These are phyloP conservation scores for Eilema griseolum DNA, from an alignment of 2,888 invertebrate genomes.

Conservation along the genomic window DNA sequence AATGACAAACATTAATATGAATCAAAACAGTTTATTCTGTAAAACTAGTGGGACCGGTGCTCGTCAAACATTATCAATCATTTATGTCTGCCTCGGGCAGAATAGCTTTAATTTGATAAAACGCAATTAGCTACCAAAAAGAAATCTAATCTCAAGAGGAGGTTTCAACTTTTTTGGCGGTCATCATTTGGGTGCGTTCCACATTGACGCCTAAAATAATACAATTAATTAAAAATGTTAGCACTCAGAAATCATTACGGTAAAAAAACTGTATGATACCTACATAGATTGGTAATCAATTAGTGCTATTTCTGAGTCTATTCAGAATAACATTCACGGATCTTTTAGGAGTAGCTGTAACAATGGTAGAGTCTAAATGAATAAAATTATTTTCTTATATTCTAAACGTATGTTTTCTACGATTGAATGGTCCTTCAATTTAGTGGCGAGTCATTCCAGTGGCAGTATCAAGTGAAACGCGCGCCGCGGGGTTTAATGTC, in stretches of 20 bases:
- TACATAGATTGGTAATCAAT: constrained; percentile 33
- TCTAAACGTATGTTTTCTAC: constrained; percentile 50
- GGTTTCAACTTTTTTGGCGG: constrained; percentile 76
- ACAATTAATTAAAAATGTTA: constrained; percentile 51
- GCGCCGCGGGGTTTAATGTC: constrained; percentile 80
- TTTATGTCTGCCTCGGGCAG: constrained; percentile 70
- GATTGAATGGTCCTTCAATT: constrained; percentile 62
- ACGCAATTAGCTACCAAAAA: constrained; percentile 87
- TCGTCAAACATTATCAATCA: constrained; percentile 85
- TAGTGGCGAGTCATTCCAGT: constrained; percentile 80
- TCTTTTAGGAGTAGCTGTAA: constrained; percentile 19
- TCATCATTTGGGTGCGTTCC: constrained; percentile 70
- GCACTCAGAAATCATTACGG: constrained; percentile 50
- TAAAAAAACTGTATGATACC: constrained; percentile 27
- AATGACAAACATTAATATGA: constrained; percentile 77
- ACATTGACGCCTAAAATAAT: constrained; percentile 67
- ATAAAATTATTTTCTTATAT: constrained; percentile 45
- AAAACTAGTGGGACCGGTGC: constrained; percentile 78
- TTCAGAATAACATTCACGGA: constrained; percentile 24
- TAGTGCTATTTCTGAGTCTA: constrained; percentile 21
- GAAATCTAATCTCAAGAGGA: constrained; percentile 84
- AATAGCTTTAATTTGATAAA: constrained; percentile 86
- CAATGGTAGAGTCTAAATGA: constrained; percentile 40
- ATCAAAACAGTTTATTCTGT: constrained; percentile 86
- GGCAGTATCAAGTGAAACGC: constrained; percentile 82